phyloP scores from a whole-genome alignment of 2,113 vertebrate genomes.

The Lagopus muta region DNA sequence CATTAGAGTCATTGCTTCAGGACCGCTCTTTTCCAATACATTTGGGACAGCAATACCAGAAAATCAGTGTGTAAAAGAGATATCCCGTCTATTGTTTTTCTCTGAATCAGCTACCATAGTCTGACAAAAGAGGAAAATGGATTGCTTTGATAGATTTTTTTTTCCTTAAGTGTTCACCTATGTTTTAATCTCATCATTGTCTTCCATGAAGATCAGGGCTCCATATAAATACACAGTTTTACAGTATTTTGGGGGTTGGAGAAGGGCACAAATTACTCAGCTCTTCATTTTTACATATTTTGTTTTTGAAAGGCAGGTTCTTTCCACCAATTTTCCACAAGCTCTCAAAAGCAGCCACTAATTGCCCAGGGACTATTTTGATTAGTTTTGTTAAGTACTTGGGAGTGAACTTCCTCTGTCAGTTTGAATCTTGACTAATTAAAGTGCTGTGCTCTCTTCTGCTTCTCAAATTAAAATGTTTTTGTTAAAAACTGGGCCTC shows the following conservation, averaged over 20 bases:
- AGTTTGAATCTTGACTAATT: not conserved
- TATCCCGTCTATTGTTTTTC: not conserved
- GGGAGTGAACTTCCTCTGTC: not conserved
- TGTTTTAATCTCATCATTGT: not conserved
- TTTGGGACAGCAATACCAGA: not conserved
- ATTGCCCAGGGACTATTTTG: not conserved
- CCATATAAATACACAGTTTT: not conserved
- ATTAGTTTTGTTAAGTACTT: not conserved
- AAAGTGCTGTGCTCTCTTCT: not conserved
- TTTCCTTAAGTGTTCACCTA: not conserved
- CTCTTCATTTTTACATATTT: not conserved
- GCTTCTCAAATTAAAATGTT: not conserved
- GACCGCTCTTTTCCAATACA: not conserved
- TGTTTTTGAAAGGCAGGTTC: not conserved
- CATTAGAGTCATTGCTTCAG: not conserved
- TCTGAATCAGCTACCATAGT: not conserved
- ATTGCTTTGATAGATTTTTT: not conserved
- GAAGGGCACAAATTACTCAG: accelerated
- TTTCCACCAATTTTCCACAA: not conserved
- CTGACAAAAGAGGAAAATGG: not conserved
- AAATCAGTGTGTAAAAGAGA: not conserved
- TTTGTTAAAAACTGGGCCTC: not conserved
- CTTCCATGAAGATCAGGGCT: not conserved
- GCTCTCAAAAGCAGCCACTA: not conserved
- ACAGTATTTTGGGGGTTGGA: not conserved